phyloP scores from a whole-genome alignment of 2,113 vertebrate genomes.

The Glaucidium brasilianum region DNA sequence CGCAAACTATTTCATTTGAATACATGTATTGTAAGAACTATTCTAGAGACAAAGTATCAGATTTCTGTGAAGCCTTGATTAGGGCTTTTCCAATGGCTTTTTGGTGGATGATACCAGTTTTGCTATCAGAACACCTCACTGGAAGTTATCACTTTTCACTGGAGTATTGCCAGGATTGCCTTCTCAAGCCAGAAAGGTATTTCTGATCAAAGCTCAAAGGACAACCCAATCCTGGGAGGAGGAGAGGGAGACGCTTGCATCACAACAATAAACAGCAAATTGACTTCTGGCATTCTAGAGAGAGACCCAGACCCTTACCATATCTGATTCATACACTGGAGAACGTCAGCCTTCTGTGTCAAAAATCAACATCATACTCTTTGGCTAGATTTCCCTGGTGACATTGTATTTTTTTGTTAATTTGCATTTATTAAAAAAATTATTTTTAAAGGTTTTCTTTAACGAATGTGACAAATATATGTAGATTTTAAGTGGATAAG shows the following conservation, averaged over 20 bases:
- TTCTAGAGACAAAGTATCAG: neutral
- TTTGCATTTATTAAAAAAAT: neutral
- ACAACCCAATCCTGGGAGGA: neutral
- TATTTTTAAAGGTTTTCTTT: neutral
- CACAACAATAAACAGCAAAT: neutral
- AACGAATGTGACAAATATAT: neutral
- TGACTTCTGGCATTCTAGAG: neutral
- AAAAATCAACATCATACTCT: neutral
- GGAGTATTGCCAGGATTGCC: neutral
- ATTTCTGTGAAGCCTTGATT: neutral
- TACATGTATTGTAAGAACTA: neutral
- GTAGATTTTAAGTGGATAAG: neutral
- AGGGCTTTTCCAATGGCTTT: neutral
- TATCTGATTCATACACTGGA: neutral
- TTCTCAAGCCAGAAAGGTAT: neutral
- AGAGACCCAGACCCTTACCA: neutral
- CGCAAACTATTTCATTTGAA: neutral
- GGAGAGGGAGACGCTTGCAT: neutral
- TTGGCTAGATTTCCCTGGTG: neutral
- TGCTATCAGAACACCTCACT: neutral
- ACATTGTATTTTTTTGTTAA: neutral
- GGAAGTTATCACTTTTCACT: neutral
- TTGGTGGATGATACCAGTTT: neutral
- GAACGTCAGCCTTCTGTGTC: neutral
- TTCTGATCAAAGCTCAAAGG: neutral